Evolutionary conservation across 1,140 invertebrate genomes (phyloP), one percentile per base, ranked within the genome.

Genomic region (Cryptotermes secundus): DNA sequence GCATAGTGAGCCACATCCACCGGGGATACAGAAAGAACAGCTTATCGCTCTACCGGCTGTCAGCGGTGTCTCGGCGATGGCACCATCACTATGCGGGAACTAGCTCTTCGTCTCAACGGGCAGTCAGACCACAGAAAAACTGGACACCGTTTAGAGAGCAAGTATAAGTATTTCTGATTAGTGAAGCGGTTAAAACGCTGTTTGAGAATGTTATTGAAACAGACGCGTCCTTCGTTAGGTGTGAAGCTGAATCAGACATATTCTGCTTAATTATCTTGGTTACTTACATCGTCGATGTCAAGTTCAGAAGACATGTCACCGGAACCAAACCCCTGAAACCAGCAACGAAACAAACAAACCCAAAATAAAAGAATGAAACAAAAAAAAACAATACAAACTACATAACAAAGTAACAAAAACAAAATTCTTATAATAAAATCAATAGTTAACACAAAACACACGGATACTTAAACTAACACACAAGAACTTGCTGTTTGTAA

Each of bases 271-370:
- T 72, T 72, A n/a, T 7, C 6, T 72, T 26, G n/a, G 59, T 12
- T 72, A 72, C 59, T 72, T 72, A 72, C 59, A n/a, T 72, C 59
- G 59, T 72, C 59, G 59, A 72, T 26, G n/a, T 72, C 59, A 72
- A 14, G 31, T 72, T 72, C 59, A 10, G 59, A 72, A 3, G 59
- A 7, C 26, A 7, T 31, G 26, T 72, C 59, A n/a, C 59, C 59
- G 14, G 59, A 72, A n/a, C 59, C 59, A 72, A 72, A 72, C 9
- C 59, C 59, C 59, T 72, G 59, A 72, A 72, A 72, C 59, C 26
- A 72, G 59, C 14, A 72, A 72, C 26, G 26, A 49, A 49, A 49
- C n/a, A 72, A 31, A 72, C 26, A 72, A 16, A 49, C n/a, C 26
- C 59, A 72, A 72, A 72, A 72, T 72, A 72, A 72, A 72, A 4